Evolutionary conservation across 35 echinoderm and acorn worm species (phyloP).

Genomic region (Holothuria glaberrima): DNA sequence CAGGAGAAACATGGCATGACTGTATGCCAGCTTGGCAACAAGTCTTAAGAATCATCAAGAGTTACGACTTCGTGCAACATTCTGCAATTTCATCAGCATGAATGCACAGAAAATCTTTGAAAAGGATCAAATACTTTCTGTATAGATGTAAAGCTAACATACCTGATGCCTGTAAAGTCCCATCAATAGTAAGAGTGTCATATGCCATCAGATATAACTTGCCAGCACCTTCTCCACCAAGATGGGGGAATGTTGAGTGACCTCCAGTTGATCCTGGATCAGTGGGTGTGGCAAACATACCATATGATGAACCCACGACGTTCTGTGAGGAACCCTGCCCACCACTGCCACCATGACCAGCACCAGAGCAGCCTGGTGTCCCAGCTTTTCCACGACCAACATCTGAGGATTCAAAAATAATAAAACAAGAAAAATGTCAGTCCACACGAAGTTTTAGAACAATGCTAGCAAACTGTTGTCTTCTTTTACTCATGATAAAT

Average conservation of each 20-base stretch:
- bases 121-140: too few species aligned
- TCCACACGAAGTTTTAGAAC: too few species aligned
- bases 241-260: slow-evolving; percentile 71
- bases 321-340: slow-evolving; percentile 70
- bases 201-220: slow-evolving; percentile 59
- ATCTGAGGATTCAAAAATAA: background rate
- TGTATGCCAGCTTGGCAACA: too few species aligned
- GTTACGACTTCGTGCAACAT: too few species aligned
- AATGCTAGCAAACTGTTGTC: too few species aligned
- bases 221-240: slow-evolving; percentile 77
- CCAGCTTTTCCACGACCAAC: slow-evolving; percentile 55
- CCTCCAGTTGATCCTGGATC: slow-evolving; percentile 76
- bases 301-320: slow-evolving; percentile 70
- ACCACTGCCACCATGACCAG: slow-evolving; percentile 81
- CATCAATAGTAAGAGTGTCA: slow-evolving; percentile 68
- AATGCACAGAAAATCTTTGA: too few species aligned
- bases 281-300: slow-evolving; percentile 75
- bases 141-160: too few species aligned
- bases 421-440: too few species aligned
- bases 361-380: slow-evolving; percentile 69
- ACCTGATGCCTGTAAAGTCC: slow-evolving; percentile 63
- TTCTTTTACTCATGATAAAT: too few species aligned
- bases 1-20: too few species aligned
- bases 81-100: too few species aligned
- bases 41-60: too few species aligned